These are phyloP conservation scores for Heteromurus nitidus DNA, from an alignment of 2,888 invertebrate genomes.

Conservation along the genomic window DNA sequence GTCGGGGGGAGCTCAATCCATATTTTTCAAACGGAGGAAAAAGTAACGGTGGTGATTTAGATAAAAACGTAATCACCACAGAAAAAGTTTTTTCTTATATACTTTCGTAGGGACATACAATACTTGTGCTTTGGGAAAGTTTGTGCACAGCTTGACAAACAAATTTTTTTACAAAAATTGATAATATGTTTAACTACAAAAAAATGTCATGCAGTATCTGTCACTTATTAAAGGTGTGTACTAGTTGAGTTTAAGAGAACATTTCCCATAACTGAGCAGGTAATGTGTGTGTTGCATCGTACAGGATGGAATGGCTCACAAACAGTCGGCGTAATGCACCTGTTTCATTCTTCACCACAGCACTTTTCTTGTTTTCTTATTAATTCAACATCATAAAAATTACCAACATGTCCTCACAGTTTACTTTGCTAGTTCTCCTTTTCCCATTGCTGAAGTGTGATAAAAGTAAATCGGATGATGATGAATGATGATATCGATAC, in stretches of 20 bases:
- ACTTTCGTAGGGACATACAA: neutral
- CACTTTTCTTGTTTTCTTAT: neutral
- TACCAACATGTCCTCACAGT: conserved; percentile 25
- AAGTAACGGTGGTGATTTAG: conserved; percentile 33
- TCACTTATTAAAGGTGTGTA: conserved; percentile 2
- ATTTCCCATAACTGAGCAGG: conserved; percentile 43
- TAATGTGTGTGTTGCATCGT: conserved; percentile 2
- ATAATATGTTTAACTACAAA: conserved; percentile 14
- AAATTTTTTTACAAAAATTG: conserved; percentile 22
- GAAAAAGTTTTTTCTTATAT: neutral
- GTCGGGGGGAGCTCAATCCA: neutral
- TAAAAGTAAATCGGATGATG: no score
- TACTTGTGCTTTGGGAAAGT: neutral
- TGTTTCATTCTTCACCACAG: conserved; percentile 22
- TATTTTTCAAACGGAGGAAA: conserved; percentile 10
- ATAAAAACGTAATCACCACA: conserved; percentile 32
- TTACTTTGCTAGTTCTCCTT: neutral
- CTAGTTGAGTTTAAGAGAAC: conserved; percentile 24
- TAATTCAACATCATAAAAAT: conserved; percentile 40
- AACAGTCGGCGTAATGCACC: conserved; percentile 5
- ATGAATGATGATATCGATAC: no score
- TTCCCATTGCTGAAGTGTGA: conserved; percentile 17
- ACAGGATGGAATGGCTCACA: neutral
- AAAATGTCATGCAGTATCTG: conserved; percentile 13
- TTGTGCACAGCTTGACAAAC: neutral